A percentile compares a stretch with the other conserved stretches of the same genome.
These are phyloP conservation scores for Aleiodes alternator DNA, from an alignment of 2,888 invertebrate species.

Conservation along the genomic window DNA sequence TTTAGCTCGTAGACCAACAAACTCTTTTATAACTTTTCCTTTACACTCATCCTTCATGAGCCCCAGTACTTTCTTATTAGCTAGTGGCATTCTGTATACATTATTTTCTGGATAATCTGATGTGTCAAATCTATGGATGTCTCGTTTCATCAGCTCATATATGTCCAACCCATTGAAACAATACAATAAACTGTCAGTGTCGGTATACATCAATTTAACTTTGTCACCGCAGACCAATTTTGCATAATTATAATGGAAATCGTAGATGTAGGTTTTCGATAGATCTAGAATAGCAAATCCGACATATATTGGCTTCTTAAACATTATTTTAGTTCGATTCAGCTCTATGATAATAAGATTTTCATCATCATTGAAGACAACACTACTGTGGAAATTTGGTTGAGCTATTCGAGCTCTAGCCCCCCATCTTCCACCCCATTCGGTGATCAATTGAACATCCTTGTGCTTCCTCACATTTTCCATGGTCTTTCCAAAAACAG, in stretches of 20 bases:
- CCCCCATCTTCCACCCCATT: slow-evolving; percentile 62
- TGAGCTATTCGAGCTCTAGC: slow-evolving; percentile 61
- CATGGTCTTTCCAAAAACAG: slow-evolving; percentile 40
- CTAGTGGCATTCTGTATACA: slow-evolving; percentile 35
- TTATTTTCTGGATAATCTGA: slow-evolving; percentile 19
- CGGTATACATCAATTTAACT: slow-evolving; percentile 40
- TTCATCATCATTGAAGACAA: slow-evolving; percentile 63
- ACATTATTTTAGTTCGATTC: slow-evolving; percentile 12
- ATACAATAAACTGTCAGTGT: slow-evolving; percentile 41
- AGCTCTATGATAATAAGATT: slow-evolving; percentile 67
- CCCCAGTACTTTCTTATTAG: slow-evolving; percentile 60
- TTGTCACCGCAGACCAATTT: slow-evolving; percentile 42
- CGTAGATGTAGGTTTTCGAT: slow-evolving; percentile 48
- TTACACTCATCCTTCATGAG: slow-evolving; percentile 40
- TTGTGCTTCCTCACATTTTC: slow-evolving; percentile 57
- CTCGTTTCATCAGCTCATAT: background rate
- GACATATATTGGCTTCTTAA: slow-evolving; percentile 50
- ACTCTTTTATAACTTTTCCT: background rate
- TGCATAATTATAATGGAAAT: slow-evolving; percentile 53
- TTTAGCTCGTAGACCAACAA: slow-evolving; percentile 27
- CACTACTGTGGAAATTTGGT: slow-evolving; percentile 61
- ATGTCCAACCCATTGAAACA: slow-evolving; percentile 1
- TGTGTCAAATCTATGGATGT: background rate
- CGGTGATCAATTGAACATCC: slow-evolving; percentile 62
- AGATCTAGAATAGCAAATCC: slow-evolving; percentile 42